A percentile compares a stretch with the other conserved stretches of the same genome.
Conservation (phyloP, 2,888 invertebrate genomes). For the Dicycla oo region DNA sequence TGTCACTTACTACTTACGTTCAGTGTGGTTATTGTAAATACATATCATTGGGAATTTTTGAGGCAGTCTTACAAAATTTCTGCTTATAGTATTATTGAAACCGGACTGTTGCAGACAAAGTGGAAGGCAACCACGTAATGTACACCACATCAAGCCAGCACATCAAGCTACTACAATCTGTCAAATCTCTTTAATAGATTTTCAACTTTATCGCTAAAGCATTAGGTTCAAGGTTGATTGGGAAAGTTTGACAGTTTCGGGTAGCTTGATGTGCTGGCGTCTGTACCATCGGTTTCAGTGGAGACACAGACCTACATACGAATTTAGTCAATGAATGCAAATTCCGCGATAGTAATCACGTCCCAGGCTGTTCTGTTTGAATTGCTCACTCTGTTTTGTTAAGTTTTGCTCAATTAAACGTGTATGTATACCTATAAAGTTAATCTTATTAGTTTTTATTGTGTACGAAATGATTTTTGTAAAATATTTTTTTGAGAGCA, state of each 20-base stretch:
- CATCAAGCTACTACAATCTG: too few species aligned
- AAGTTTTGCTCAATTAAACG: slow-evolving; percentile 89
- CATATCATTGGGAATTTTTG: slow-evolving; percentile 84
- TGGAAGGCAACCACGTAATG: slow-evolving; percentile 35
- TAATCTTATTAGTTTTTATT: slow-evolving; percentile 79
- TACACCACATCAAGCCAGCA: too few species aligned
- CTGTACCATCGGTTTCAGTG: slow-evolving; percentile 47
- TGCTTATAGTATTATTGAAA: slow-evolving; percentile 67
- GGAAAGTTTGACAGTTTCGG: too few species aligned
- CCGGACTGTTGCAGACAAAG: slow-evolving; percentile 43
- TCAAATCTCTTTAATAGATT: too few species aligned
- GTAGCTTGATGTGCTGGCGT: too few species aligned
- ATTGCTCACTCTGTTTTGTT: slow-evolving; percentile 88
- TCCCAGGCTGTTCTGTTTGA: slow-evolving; percentile 78
- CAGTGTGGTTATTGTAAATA: slow-evolving; percentile 85
- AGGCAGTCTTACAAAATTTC: slow-evolving; percentile 77
- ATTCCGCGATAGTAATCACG: slow-evolving; percentile 52
- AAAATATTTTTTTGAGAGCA: slow-evolving; percentile 87
- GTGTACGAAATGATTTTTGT: slow-evolving; percentile 79
- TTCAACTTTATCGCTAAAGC: too few species aligned
- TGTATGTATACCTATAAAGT: slow-evolving; percentile 83
- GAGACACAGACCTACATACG: slow-evolving; percentile 29
- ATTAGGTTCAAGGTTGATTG: too few species aligned
- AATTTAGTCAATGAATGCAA: slow-evolving; percentile 45
- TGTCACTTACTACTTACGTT: slow-evolving; percentile 63